Base-by-base conservation (phyloP, 2,888 invertebrate species). In the Blastobasis lacticolella region DNA sequence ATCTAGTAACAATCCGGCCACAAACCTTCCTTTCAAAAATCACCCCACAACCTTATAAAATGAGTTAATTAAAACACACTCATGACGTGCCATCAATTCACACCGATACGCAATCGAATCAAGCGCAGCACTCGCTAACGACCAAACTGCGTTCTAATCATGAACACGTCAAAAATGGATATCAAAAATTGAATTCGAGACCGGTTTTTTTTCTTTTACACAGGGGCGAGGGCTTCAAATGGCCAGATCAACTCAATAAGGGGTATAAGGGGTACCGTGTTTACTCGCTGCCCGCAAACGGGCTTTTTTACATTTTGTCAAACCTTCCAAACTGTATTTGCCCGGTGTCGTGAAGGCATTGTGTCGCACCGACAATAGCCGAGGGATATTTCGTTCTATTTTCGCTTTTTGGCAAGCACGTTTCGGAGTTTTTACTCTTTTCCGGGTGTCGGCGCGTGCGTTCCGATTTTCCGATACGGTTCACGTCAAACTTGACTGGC, bases 171-270 rank as follows among this genome's bases (percentile, higher is more conserved):
- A 88, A 82, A 87, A 87, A 81, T 87, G 85, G 82, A 87, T 87
- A 87, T 85, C 77, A 82, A 68, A 85, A 87, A 87, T 87, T 86
- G 82, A 85, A 87, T 85, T 80, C 77, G 71, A 69, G 71, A 73
- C 71, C 74, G 48, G 64, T 64, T 56, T 72, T 78, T 75, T 73
- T 78, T 80, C 81, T 78, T 81, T 76, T 65, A n/a, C 60, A 61
- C 71, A 79, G 81, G 79, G 83, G 81, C 76, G 76, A 75, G 79
- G 78, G 83, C 71, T 78, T 75, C 79, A 81, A 85, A 85, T 87
- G 80, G 84, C 83, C 86, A 86, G 87, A 86, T 87, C 85, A 79
- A 85, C 85, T 82, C 82, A 83, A 81, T 82, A 83, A 84, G 85
- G 85, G 79, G 79, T 75, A 79, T 40, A 40, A 9, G 40, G 73